These are phyloP conservation scores for Cichladusa arquata DNA, from an alignment of 2,113 vertebrate species.

Conservation along the genomic window DNA sequence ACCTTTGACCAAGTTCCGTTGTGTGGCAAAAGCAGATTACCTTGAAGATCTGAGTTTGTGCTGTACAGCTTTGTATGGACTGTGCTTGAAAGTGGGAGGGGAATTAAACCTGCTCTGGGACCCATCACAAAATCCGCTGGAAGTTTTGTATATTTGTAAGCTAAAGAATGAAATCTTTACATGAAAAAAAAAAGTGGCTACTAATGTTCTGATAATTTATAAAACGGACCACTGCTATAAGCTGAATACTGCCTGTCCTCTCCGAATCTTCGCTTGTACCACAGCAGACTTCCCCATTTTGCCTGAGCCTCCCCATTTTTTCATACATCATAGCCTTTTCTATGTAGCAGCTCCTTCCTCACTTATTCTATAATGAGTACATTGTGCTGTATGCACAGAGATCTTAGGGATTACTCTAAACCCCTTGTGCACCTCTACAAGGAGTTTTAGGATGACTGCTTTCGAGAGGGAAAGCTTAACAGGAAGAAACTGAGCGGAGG, in stretches of 20 bases:
- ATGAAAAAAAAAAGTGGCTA: neutral
- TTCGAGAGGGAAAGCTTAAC: neutral
- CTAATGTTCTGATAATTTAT: neutral
- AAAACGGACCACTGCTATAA: neutral
- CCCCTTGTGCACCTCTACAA: neutral
- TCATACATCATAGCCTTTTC: neutral
- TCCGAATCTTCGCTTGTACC: neutral
- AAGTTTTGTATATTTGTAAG: neutral
- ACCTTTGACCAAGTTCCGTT: neutral
- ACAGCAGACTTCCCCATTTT: neutral
- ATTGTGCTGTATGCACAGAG: neutral
- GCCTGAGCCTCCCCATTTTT: neutral
- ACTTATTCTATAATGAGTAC: neutral
- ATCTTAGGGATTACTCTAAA: neutral
- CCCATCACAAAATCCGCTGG: neutral
- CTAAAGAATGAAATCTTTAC: neutral
- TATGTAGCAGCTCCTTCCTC: neutral
- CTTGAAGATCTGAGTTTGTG: neutral
- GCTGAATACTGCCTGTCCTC: neutral
- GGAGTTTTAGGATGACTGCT: neutral
- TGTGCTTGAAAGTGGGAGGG: neutral
- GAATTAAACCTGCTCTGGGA: neutral
- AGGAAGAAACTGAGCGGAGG: neutral
- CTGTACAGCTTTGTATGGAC: neutral
- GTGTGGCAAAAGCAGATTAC: neutral